Conservation (phyloP, 1,140 invertebrate genomes). For the Anadara kagoshimensis region DNA sequence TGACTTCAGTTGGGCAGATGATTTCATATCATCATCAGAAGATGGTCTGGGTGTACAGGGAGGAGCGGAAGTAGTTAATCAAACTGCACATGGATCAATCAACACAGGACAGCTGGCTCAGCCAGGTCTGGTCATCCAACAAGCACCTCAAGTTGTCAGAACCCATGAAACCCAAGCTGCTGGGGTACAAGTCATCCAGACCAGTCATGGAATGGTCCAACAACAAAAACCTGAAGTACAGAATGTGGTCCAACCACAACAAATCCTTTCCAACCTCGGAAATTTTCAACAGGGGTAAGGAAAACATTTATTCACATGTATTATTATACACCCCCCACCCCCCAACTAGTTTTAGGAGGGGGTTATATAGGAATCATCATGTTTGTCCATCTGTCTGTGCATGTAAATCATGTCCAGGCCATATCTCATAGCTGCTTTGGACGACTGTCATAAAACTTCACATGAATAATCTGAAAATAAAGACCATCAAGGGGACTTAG, state of each 20-base stretch:
- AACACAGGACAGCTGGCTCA: conserved; percentile 4
- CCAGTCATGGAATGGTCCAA: not conserved
- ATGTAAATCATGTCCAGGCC: no score
- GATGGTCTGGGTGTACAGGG: conserved; percentile 7
- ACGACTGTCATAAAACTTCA: no score
- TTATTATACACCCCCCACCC: no score
- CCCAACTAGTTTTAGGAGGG: no score
- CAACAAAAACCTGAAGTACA: conserved; percentile 5
- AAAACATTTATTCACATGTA: no score
- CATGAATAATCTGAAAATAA: no score
- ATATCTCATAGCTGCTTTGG: no score
- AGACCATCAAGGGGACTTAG: no score
- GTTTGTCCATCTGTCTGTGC: no score
- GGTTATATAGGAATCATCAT: no score
- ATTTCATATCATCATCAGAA: conserved; percentile 50
- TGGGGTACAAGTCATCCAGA: no score
- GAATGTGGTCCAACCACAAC: conserved; percentile 8
- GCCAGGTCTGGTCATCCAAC: conserved; percentile 2
- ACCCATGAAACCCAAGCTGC: conserved; percentile 2
- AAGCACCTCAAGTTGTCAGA: conserved; percentile 2
- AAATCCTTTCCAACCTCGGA: conserved; percentile 8
- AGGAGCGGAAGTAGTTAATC: conserved; percentile 3
- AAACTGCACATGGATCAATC: not conserved
- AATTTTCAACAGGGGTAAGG: not conserved
- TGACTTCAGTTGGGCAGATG: conserved; percentile 55